Evolutionary conservation across 1,140 invertebrate species (phyloP), one percentile per base, ranked within the genome.

Genomic region (Drosophila insularis): DNA sequence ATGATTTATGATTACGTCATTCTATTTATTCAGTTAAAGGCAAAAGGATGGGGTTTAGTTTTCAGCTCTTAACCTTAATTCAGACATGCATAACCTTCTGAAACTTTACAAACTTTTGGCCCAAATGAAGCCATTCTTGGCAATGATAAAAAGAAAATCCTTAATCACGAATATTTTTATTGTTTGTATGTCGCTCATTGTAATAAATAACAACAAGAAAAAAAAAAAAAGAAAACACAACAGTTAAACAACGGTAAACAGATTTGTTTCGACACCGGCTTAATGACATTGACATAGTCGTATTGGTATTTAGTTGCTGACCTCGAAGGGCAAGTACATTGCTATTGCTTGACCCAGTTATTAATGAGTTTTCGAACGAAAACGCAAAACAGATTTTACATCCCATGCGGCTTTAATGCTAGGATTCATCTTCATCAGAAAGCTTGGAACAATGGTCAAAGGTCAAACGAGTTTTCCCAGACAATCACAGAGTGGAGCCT

Each of bases 261-360:
- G 19, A 21, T 50, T 19, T 50, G 19, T 11, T 50, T 50, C 17
- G 43, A 50, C 43, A 50, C 43, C 43, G 43, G 43, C 19, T 11
- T 21, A 11, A 50, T 50, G 43, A 50, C 43, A 50, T 50, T 50
- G 43, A 50, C 43, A 50, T 21, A 50, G 35, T 37, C 10, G 35
- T 37, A 37, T 11, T 11, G 0, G 40, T 27, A 27, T 27, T 27
- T 5, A 27, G 27, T 10, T 8, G 8, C 10, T 50, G 43, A 50
- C 43, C 43, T 21, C 17, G 17, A 17, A 46, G 43, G 7, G 6
- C 43, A 46, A 46, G 43, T 46, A 37, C 55, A 35, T 58, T 19
- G 54, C n/a, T 35, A 32, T 56, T 56, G 14, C 55, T 58, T 58
- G 55, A 58, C 55, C 55, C 31, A 58, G 23, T 58, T 58, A 58